These are phyloP conservation scores for Tarsius wallacei DNA, from an alignment of 2,797 vertebrate species.

Conservation along the genomic window DNA sequence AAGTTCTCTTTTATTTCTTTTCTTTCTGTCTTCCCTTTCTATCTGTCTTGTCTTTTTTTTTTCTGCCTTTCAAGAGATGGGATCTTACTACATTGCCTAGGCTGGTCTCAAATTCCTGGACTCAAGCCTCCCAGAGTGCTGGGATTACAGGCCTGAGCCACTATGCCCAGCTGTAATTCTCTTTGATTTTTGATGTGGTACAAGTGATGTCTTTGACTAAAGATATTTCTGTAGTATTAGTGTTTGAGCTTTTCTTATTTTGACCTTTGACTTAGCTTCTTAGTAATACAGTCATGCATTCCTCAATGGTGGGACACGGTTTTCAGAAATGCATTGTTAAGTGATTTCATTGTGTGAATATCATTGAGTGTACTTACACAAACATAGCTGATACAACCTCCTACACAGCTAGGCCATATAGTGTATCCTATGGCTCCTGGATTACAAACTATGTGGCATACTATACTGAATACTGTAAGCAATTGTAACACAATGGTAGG, in stretches of 20 bases:
- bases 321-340: neutral
- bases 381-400: neutral
- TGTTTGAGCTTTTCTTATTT: neutral
- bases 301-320: neutral
- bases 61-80: neutral
- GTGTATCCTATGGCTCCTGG: neutral
- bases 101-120: neutral
- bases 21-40: neutral
- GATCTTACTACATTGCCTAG: neutral
- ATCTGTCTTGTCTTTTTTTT: neutral
- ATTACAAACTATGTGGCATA: neutral
- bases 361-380: neutral
- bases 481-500: neutral
- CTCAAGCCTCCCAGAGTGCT: neutral
- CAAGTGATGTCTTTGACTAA: neutral
- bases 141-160: neutral
- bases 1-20: neutral
- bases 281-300: neutral
- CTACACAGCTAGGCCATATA: neutral
- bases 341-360: neutral
- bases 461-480: neutral
- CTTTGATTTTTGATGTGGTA: neutral
- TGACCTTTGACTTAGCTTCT: conserved; percentile 3
- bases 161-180: neutral
- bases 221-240: neutral